Conservation (phyloP, 64 coral and sea anemone species). For the Stichodactyla helianthus region DNA sequence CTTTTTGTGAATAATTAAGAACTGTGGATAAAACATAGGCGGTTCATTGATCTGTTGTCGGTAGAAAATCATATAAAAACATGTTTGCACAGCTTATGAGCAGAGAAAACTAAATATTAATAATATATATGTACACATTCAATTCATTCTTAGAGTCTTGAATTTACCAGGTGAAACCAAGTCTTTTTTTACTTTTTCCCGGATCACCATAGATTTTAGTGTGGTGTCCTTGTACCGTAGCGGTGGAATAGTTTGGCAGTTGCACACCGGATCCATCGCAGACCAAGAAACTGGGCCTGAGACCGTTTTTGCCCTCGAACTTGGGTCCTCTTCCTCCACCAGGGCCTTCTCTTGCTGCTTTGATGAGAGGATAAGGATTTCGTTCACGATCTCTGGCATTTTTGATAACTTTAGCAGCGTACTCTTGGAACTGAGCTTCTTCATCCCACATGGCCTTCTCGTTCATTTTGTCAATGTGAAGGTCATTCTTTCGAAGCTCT, state of each 20-base stretch:
- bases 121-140: neutral
- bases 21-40: neutral
- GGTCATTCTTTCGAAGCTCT: constrained; percentile 29
- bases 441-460: constrained; percentile 50
- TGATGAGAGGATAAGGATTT: constrained; percentile 93
- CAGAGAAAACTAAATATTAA: neutral
- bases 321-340: constrained; percentile 85
- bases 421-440: constrained; percentile 92
- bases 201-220: constrained; percentile 88
- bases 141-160: neutral
- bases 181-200: constrained; percentile 67
- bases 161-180: constrained; percentile 83
- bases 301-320: constrained; percentile 81
- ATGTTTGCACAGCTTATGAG: neutral
- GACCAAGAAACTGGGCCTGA: constrained; percentile 88
- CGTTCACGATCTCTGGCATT: constrained; percentile 61
- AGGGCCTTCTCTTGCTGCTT: constrained; percentile 84
- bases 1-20: neutral
- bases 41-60: neutral
- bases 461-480: constrained; percentile 64
- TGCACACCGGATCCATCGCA: constrained; percentile 91
- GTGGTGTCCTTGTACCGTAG: constrained; percentile 58
- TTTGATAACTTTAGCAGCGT: constrained; percentile 71
- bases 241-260: constrained; percentile 84
- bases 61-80: neutral